Evolutionary conservation across 2,113 vertebrate genomes (phyloP), one percentile per base, ranked within the genome.

Genomic region (Ictidomys tridecemlineatus): DNA sequence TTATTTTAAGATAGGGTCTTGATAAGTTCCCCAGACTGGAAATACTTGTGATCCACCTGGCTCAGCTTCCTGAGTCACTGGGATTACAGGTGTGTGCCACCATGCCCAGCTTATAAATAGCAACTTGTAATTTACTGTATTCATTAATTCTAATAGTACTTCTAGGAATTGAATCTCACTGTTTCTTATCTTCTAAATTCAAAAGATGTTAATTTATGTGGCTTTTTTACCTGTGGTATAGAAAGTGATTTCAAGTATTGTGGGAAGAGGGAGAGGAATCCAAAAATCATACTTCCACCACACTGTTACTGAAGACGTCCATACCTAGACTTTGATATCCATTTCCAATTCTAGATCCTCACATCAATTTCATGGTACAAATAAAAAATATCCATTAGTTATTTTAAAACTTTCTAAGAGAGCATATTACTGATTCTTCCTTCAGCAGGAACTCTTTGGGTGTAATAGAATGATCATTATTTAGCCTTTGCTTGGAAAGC

Each of bases 361-460:
- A n/a, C 10, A 3, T 28, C 24, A n/a, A 20, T 51, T 34, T 63
- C 45, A 42, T 5, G 5, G 53, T 5, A 87, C 56, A 84, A 61
- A 85, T 80, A 39, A 85, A 84, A 96, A 48, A 45, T 32, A 80
- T 34, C 34, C 20, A n/a, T 34, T 51, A 26, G 22, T 89, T 85
- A 93, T 82, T 80, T 91, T 39, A 95, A 45, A n/a, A 51, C 39
- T 96, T 94, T 88, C 77, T 85, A 91, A 37, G 42, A 69, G 65
- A 77, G 53, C 42, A 67, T 74, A n/a, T 96, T 91, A 45, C 30
- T 94, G 32, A 93, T 79, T 84, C n/a, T 34, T 88, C 39, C 26
- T 88, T 61, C 18, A 61, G 79, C 48, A 80, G 16, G 56, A 79
- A 88, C 18, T 79, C 20, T n/a, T n/a, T 79, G 48, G 28, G 80